Conservation (phyloP, 2,113 vertebrate species). For the Pachyramphus minor region DNA sequence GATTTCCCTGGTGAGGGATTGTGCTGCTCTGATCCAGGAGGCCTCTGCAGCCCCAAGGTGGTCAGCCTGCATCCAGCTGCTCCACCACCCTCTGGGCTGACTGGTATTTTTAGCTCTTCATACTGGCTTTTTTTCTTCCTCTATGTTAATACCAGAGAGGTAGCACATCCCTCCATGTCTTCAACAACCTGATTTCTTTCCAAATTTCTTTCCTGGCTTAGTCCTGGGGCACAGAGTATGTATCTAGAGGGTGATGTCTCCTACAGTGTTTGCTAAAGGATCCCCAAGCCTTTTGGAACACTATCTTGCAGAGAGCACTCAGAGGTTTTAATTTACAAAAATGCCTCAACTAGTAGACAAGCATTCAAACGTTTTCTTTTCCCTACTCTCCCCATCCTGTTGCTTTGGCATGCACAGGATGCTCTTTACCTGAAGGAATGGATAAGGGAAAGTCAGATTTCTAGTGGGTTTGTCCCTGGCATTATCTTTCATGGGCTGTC, state of each 20-base stretch:
- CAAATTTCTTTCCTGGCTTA: background rate
- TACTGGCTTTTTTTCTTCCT: background rate
- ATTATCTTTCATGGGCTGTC: background rate
- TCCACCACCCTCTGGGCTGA: background rate
- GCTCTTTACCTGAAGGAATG: background rate
- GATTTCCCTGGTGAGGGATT: background rate
- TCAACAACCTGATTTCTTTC: background rate
- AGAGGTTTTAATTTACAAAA: background rate
- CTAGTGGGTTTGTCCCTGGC: background rate
- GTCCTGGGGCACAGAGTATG: background rate
- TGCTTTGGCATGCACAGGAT: background rate
- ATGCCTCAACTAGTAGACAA: background rate
- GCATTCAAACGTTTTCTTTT: accelerated
- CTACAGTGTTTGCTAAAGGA: background rate
- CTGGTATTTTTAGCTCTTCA: background rate
- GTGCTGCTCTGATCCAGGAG: background rate
- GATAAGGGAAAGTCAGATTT: background rate
- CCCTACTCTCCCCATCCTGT: no score
- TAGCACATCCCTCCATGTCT: background rate
- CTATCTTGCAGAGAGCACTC: background rate
- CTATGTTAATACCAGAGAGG: background rate
- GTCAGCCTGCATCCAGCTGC: background rate
- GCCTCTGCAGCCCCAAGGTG: background rate
- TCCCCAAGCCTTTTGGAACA: background rate
- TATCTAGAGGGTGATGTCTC: background rate